Conservation (phyloP, 37 sponge, comb jelly and placozoan genomes). For the Ianthella basta region DNA sequence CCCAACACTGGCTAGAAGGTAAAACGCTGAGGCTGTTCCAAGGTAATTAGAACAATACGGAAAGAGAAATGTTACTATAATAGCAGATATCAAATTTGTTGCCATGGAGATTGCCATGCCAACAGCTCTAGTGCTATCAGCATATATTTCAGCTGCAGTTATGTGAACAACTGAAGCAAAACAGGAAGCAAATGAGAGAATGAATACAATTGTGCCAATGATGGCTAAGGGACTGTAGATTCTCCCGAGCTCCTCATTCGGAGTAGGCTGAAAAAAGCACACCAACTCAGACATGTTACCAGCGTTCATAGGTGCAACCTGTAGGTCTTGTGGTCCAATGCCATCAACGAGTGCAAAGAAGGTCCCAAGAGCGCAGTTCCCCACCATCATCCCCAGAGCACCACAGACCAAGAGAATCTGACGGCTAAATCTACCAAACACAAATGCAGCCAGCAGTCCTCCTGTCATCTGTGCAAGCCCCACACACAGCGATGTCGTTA, state of each 20-base stretch:
- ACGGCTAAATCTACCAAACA: background rate
- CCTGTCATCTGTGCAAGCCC: background rate
- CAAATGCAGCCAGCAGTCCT: background rate
- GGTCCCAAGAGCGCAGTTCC: background rate
- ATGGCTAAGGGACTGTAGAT: no score
- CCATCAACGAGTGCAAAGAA: constrained; percentile 5
- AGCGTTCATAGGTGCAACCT: no score
- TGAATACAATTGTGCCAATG: constrained; percentile 15
- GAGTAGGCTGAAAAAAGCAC: no score
- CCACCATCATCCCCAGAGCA: constrained; percentile 10
- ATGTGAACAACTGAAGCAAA: constrained; percentile 60
- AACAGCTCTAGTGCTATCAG: constrained; percentile 28
- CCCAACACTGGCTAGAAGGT: constrained; percentile 18
- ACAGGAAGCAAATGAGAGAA: constrained; percentile 40
- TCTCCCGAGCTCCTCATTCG: no score
- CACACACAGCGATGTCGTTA: background rate
- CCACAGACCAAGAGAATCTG: background rate
- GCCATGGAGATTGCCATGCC: constrained; percentile 34
- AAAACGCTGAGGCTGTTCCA: constrained; percentile 23
- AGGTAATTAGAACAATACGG: background rate
- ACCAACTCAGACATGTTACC: no score
- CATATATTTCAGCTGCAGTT: constrained; percentile 43
- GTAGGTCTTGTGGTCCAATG: background rate
- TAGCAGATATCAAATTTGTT: constrained; percentile 13
- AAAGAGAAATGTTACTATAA: constrained; percentile 31